A percentile compares a stretch with the other conserved stretches of the same genome.
phyloP scores from a whole-genome alignment of 2,888 invertebrate genomes.

The Macaria liturata region DNA sequence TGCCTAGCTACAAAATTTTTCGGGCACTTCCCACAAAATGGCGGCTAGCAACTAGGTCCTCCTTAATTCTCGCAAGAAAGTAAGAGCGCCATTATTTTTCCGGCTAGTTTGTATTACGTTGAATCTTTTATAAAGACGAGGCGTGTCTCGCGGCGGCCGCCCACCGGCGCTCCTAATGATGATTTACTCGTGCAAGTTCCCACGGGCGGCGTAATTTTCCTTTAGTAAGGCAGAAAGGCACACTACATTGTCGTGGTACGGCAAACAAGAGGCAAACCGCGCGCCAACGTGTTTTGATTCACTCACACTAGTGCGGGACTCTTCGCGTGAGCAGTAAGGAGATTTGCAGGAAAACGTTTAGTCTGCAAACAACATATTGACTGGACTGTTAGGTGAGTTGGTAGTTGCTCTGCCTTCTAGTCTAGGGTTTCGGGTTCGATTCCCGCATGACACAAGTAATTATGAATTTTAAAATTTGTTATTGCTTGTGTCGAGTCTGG shows the following conservation, averaged over 20 bases:
- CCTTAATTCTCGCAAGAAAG: conserved; percentile 20
- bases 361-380: not conserved
- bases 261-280: conserved; percentile 17
- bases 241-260: conserved; percentile 26
- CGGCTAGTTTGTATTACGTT: conserved; percentile 72
- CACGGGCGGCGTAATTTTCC: conserved; percentile 77
- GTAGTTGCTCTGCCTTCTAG: too few relatives aligned
- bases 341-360: not conserved
- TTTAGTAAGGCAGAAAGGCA: conserved; percentile 60
- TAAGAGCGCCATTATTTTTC: conserved; percentile 54
- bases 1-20: too few relatives aligned
- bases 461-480: too few relatives aligned
- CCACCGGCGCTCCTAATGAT: conserved; percentile 66
- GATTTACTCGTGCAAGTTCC: conserved; percentile 71
- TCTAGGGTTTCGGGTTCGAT: too few relatives aligned
- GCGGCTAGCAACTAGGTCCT: not conserved
- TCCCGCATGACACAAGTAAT: too few relatives aligned
- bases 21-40: too few relatives aligned
- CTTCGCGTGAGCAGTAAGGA: conserved; percentile 4
- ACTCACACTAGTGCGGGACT: conserved; percentile 6
- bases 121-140: conserved; percentile 79
- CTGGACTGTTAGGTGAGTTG: too few relatives aligned
- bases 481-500: too few relatives aligned
- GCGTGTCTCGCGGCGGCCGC: conserved; percentile 56
- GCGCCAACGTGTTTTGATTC: conserved; percentile 5